Base-by-base conservation (phyloP, 2,888 invertebrate species). In the Acheta domesticus region DNA sequence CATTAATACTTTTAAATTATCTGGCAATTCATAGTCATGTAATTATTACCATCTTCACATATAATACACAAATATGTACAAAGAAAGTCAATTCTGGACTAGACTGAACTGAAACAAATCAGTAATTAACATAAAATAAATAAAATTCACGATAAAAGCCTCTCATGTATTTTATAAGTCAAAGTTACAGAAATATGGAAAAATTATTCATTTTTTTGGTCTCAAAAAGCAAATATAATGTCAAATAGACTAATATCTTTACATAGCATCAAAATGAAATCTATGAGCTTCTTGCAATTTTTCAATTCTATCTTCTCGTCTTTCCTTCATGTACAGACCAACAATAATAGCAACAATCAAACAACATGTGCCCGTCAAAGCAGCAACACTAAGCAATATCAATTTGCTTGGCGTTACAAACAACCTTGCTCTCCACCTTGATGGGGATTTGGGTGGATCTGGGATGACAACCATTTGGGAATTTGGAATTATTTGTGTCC, bases 401-500 rank as follows among this genome's bases (percentile, higher is more conserved):
- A 97, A 89, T 87, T 96, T 95, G 86, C 97, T 97, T 0, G 98
- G 98, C 0, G 97, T 97, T 0, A 98, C 95, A 89, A 97, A 98
- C 20, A 98, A 88, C 85, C 96, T 96, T 21, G 94, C 95, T 84
- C 92, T 93, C 98, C 98, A 98, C 83, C 91, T n/a, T 3, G 89
- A 89, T 0, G 97, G 93, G 79, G 94, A 90, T 3, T 19, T 19
- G 81, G 90, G 89, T 1, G 92, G 90, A 14, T 14, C n/a, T n/a
- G 75, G 75, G 81, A 98, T 95, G 1, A 99, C 94, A 62, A 98
- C 95, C 87, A 99, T 94, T 87, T 99, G 98, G 0, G 98, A 98
- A 86, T 99, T 99, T 0, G 99, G 99, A 85, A 99, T 98, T 79
- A 98, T 93, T 86, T 96, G 96, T 0, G 93, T 92, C 95, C 96